phyloP scores from a whole-genome alignment of 1,140 invertebrate species.

The Melipona quadrifasciata region DNA sequence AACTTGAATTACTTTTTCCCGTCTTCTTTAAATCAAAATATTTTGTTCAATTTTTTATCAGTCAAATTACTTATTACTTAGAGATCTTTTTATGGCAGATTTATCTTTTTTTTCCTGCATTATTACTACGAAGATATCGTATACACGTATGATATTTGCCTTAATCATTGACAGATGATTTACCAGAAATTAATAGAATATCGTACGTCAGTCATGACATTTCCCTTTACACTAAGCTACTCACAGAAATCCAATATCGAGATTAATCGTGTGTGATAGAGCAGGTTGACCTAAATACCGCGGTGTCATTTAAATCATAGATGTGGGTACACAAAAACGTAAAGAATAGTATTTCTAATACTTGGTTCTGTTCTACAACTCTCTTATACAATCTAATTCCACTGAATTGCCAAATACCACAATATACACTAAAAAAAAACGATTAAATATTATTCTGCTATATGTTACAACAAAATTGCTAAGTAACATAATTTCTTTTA shows the following conservation, averaged over 20 bases:
- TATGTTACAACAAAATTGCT: background rate
- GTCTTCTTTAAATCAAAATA: background rate
- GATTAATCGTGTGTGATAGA: constrained; percentile 32
- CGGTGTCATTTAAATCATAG: constrained; percentile 27
- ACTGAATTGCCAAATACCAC: background rate
- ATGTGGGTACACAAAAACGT: background rate
- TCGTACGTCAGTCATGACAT: constrained; percentile 34
- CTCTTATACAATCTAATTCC: background rate
- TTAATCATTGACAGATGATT: background rate
- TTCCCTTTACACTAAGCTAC: constrained; percentile 20
- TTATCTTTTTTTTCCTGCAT: background rate
- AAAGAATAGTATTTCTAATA: background rate
- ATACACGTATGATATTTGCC: background rate
- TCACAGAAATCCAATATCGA: constrained; percentile 45
- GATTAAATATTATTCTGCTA: too few species aligned
- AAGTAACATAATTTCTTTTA: background rate
- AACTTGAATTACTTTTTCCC: background rate
- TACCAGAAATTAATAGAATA: constrained; percentile 9
- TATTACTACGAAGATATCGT: background rate
- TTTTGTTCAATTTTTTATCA: background rate
- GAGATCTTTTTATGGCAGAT: background rate
- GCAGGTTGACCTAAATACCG: constrained; percentile 38
- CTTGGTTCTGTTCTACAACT: background rate
- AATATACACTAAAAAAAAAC: background rate
- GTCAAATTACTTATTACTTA: background rate